Percentiles rank a stretch among this genome's conserved stretches.
phyloP scores from a whole-genome alignment of 2,888 invertebrate species.

The Pollenia amentaria region DNA sequence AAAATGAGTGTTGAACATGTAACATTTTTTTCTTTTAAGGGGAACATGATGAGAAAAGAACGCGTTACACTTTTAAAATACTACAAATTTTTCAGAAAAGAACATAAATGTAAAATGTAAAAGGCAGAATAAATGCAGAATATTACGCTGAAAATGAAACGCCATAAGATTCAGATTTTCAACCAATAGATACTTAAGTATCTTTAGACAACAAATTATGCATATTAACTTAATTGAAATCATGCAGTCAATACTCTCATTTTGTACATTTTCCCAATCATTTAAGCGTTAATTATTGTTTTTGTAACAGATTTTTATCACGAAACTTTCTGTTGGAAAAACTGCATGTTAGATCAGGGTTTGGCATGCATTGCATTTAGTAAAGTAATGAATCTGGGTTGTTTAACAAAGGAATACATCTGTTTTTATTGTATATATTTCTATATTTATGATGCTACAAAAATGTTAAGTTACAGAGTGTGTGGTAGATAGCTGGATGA shows the following conservation, averaged over 20 bases:
- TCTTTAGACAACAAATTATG: constrained; percentile 1
- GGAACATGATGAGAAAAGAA: no score
- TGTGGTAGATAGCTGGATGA: constrained; percentile 41
- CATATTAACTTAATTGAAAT: constrained; percentile 25
- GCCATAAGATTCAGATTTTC: no score
- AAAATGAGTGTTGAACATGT: no score
- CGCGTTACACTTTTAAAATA: no score
- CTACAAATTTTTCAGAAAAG: no score
- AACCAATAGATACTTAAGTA: no score
- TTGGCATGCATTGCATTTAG: not conserved
- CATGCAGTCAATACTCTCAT: constrained; percentile 2
- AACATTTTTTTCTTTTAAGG: no score
- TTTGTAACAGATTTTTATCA: constrained; percentile 22
- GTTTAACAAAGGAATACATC: constrained; percentile 24
- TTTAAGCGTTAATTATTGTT: constrained; percentile 30
- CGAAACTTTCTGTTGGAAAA: not conserved
- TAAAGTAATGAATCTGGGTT: not conserved
- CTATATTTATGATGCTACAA: not conserved
- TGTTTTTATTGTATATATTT: constrained; percentile 6
- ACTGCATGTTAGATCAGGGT: not conserved
- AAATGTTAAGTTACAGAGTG: constrained; percentile 30
- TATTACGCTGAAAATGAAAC: no score
- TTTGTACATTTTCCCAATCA: not conserved
- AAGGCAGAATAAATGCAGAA: no score
- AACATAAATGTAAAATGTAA: no score